phyloP scores from a whole-genome alignment of 2,113 vertebrate species.

The Fregata magnificens region DNA sequence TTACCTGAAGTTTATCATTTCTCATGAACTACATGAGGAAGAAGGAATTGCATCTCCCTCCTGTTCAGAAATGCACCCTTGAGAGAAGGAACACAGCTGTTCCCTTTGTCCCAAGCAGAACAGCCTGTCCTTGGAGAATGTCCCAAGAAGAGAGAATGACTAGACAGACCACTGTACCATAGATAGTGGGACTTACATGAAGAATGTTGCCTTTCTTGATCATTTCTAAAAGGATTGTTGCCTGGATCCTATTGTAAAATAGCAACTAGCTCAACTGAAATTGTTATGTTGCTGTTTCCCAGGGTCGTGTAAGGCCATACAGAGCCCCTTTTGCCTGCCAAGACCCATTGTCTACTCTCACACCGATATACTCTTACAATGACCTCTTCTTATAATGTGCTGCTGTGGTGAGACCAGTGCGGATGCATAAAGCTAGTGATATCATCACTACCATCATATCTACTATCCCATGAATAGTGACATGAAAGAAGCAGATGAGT shows the following conservation, averaged over 20 bases:
- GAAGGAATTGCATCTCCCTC: not conserved
- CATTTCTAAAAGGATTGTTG: not conserved
- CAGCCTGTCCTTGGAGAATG: not conserved
- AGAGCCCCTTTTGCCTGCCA: not conserved
- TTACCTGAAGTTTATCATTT: not conserved
- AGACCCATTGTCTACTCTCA: not conserved
- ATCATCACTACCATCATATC: not conserved
- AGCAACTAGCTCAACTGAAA: not conserved
- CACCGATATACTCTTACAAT: not conserved
- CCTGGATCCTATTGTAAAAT: not conserved
- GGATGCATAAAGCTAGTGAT: not conserved
- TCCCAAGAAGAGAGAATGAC: not conserved
- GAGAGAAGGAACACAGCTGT: not conserved
- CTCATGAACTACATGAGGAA: not conserved
- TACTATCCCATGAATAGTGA: not conserved
- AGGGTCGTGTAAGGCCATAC: not conserved
- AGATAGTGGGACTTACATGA: not conserved
- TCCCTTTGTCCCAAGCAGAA: not conserved
- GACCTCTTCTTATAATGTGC: not conserved
- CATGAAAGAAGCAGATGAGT: not conserved
- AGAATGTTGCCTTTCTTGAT: not conserved
- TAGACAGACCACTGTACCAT: not conserved
- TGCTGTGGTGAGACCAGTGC: not conserved
- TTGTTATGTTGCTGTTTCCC: not conserved
- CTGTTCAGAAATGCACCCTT: not conserved